Evolutionary conservation across 2,797 vertebrate species (phyloP).

Genomic region (Eulemur rubriventer): DNA sequence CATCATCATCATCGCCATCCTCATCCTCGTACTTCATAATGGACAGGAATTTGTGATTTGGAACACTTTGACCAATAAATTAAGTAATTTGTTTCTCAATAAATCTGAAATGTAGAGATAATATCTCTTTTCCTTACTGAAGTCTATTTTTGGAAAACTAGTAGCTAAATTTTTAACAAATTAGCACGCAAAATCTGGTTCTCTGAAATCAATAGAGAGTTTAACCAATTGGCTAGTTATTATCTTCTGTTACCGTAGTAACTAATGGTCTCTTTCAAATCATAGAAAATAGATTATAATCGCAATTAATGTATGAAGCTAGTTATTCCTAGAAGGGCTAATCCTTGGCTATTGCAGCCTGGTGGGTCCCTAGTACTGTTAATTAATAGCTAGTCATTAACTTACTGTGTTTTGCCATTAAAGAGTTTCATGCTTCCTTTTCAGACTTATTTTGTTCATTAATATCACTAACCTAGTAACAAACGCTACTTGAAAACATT

Average conservation of each 20-base stretch:
- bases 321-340: slow-evolving; percentile 53
- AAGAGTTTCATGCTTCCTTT: neutral
- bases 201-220: slow-evolving; percentile 50
- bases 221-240: slow-evolving; percentile 40
- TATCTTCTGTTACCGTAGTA: slow-evolving; percentile 26
- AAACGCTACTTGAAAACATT: slow-evolving; percentile 19
- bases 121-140: neutral
- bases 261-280: slow-evolving; percentile 16
- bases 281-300: slow-evolving; percentile 40
- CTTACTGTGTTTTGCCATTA: neutral
- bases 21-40: neutral
- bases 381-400: slow-evolving; percentile 66
- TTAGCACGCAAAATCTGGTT: neutral
- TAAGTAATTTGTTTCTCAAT: neutral
- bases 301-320: slow-evolving; percentile 58
- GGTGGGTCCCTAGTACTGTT: slow-evolving; percentile 26
- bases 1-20: neutral
- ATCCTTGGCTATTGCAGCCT: slow-evolving; percentile 27
- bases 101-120: neutral
- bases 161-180: neutral
- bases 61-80: neutral
- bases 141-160: neutral
- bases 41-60: neutral
- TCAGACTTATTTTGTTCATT: slow-evolving; percentile 13
- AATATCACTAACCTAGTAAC: neutral